A percentile compares a stretch with the other conserved stretches of the same genome.
Conservation (phyloP, 2,113 vertebrate species). For the Rhineura floridana region DNA sequence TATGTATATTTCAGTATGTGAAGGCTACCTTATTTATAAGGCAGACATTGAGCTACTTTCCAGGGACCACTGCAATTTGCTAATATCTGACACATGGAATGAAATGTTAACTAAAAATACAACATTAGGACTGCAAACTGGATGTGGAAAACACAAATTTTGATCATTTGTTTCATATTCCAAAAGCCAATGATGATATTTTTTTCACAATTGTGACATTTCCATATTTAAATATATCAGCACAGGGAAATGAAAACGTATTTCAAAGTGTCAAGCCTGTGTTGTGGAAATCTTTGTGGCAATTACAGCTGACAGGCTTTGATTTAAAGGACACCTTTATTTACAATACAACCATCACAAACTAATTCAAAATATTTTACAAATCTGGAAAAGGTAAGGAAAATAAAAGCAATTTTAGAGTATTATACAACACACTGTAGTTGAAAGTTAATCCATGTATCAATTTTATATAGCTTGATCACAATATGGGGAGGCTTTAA, state of each 20-base stretch:
- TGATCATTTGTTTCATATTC: not conserved
- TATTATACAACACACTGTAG: constrained; percentile 12
- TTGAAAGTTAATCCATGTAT: constrained; percentile 17
- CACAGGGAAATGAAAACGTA: not conserved
- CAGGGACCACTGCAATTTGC: constrained; percentile 34
- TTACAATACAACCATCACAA: not conserved
- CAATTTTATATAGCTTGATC: not conserved
- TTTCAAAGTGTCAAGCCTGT: not conserved
- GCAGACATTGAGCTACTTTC: too few species aligned
- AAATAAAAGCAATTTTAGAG: not conserved
- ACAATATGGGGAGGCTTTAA: not conserved
- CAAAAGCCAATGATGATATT: not conserved
- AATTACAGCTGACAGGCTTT: not conserved
- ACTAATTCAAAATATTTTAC: constrained; percentile 30
- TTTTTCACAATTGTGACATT: not conserved
- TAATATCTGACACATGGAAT: not conserved
- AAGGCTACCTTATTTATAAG: too few species aligned
- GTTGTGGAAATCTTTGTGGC: not conserved
- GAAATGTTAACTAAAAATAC: constrained; percentile 20
- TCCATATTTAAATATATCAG: not conserved
- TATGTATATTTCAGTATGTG: not conserved
- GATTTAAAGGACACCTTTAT: constrained; percentile 1
- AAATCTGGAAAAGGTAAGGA: not conserved
- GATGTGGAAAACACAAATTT: not conserved
- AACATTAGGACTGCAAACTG: constrained; percentile 8